Evolutionary conservation across 2,113 vertebrate genomes (phyloP), one percentile per base, ranked within the genome.

Genomic region (Ophthalmolycus amberensis): DNA sequence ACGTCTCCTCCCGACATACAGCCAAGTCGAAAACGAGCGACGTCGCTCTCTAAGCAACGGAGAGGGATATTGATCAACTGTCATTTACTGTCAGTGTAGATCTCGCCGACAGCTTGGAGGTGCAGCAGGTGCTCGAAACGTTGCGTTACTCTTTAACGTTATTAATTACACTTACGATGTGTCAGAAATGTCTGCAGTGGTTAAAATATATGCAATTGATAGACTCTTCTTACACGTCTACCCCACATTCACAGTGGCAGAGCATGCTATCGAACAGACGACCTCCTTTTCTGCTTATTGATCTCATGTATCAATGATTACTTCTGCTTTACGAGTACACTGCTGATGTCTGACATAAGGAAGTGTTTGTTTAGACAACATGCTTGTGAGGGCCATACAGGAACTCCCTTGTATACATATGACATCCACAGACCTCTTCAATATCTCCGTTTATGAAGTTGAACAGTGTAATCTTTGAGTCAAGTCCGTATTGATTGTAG

Each of bases 381-480:
- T 38, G 50, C 40, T 54, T 46, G 27, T 70, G 54, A 63, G 48
- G 10, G 44, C 54, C 8, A 42, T 42, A 25, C 16, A 62, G 14
- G 6, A 60, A 65, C 46, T 20, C 42, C 50, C 63, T 50, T 72
- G 34, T 67, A 42, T 32, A 32, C 15, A 67, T 46, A 15, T 10
- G 29, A 32, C 76, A 34, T 70, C 40, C 16, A 73, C 62, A 71
- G 9, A 37, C 4, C 16, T 56, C 50, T 71, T 67, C 22, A 70
- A 48, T 66, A 69, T 65, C 18, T 71, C 22, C 50, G 15, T 69
- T 82, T 54, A 42, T 20, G 27, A 63, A 27, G 46, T 52, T 22
- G 15, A 78, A 75, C 70, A 85, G 69, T 77, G 63, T 37, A 48
- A 60, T 76, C 71, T 67, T 59, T 71, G 66, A 83, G 44, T 40